Base-by-base conservation (phyloP, 2,113 vertebrate species). In the Osmerus eperlanus region DNA sequence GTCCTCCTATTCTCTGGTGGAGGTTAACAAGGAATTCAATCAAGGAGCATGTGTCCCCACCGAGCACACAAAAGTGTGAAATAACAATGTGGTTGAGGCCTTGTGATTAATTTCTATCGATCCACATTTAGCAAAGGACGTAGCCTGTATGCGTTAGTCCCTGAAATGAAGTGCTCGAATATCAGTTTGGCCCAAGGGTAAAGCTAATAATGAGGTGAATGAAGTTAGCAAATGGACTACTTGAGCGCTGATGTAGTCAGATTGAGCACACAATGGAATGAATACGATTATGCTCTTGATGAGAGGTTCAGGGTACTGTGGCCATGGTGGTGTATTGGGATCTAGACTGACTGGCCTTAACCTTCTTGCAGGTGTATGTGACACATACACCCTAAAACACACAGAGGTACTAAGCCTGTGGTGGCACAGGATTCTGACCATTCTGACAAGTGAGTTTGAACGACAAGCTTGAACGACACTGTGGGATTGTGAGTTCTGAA, bases 11-110 rank as follows among this genome's bases (percentile, higher is more conserved):
- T 65, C 63, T n/a, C 5, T 41, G 25, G 63, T 29, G 65, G 56
- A 53, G 69, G 69, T 68, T 56, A 72, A 63, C 64, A 56, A 52
- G 70, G 59, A 72, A 67, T 51, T 32, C 71, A 65, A 61, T 70
- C 32, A 58, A 53, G 54, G 53, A 47, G 66, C 59, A 18, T 47
- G 12, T 15, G 19, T 52, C 21, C 41, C 28, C 58, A 2, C 41
- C 41, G 32, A 6, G 65, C 16, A 29, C 67, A 55, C 23, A 67
- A 76, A 15, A 59, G 59, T 47, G 18, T 59, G 47, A 67, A 64
- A 69, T 62, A 58, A 67, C 60, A 32, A 25, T 58, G 9, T 21
- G 52, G 70, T 47, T 47, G 41, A 47, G 21, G 58, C 19, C 25
- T 3, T 63, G 60, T 65, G 71, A 73, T 65, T 65, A 21, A 69